Base-by-base conservation (phyloP, 2,888 invertebrate genomes). In the Euspilapteryx auroguttella region DNA sequence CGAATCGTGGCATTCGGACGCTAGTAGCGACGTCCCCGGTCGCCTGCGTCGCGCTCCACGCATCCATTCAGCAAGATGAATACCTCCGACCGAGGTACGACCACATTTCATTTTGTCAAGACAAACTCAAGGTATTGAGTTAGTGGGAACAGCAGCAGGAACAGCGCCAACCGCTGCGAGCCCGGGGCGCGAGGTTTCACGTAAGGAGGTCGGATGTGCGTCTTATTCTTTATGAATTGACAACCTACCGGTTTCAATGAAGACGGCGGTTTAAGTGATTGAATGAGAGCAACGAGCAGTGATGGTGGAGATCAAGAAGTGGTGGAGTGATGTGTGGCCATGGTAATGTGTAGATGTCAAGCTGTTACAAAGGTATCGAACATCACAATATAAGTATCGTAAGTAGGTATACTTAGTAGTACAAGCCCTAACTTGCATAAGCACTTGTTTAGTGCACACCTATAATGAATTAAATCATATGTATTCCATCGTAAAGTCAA, bases 21-120 rank as follows among this genome's bases (percentile, higher is more conserved):
- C 55, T 52, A 57, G 62, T 65, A 66, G 68, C 63, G 64, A 62
- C 64, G 63, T 56, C 59, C 58, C 46, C 64, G 64, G 66, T 62
- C 57, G 63, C 61, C 51, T 64, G 55, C 49, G 55, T 44, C 55
- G 59, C 59, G 59, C 61, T 56, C 50, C 46, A 37, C 46, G 42
- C 54, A 42, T 46, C 50, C 45, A 40, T 43, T 39, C 52, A 41
- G 30, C 63, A 62, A 52, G 47, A 73, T 73, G 73, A 69, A 57
- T 52, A 58, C 61, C 66, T 62, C 71, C 53, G 68, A 66, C 39
- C 53, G 57, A 63, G 64, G 64, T 64, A 64, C 58, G 57, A 44
- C 21, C 13, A 12, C 44, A 45, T 49, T 45, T 55, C 41, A 49
- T 51, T 47, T 47, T 47, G 41, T 39, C 38, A 37, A 34, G 37